Base-by-base conservation (phyloP, 2,113 vertebrate genomes). In the Odontophorus gujanensis region DNA sequence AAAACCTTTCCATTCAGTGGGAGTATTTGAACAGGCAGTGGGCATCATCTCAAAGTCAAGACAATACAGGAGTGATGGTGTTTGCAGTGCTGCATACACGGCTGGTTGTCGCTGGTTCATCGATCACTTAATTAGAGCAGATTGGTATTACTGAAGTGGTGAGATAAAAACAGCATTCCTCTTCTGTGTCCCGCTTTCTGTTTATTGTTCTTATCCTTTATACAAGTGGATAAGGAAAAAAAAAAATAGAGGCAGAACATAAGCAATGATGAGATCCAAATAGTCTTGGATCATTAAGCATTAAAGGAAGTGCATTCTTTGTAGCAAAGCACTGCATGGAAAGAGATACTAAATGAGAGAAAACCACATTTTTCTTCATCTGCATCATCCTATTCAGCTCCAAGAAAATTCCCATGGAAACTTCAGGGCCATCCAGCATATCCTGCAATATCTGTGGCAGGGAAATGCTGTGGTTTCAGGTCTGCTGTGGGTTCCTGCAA, bases 161-260 rank as follows among this genome's bases (percentile, higher is more conserved):
- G 63, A 91, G 51, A 74, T 30, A 62, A 86, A 72, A 80, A 40
- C 91, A 85, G 61, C 85, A 43, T 61, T 95, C 61, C 79, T 90
- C 28, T 81, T 69, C 67, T 59, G 48, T 66, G 69, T 50, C 81
- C 47, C 34, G 32, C 24, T 50, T 72, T 61, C 42, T 86, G 19
- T 16, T 85, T 95, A 42, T 72, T 83, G 68, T 87, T 84, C 83
- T 90, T 90, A 86, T 93, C 85, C 95, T 81, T 87, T 30, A 38
- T 63, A 78, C 76, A 83, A 94, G 76, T 43, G 87, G 92, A 86
- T 93, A 91, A 92, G 26, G 53, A 13, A 58, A 3, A 36, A 62
- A 61, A 19, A 32, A 51, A 84, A 28, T 17, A 43, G 45, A 87
- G 75, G 3, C 72, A 81, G 90, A 87, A 92, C 90, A 81, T n/a